Conservation (phyloP, 2,113 vertebrate genomes). For the Poeciliopsis turrubarensis region DNA sequence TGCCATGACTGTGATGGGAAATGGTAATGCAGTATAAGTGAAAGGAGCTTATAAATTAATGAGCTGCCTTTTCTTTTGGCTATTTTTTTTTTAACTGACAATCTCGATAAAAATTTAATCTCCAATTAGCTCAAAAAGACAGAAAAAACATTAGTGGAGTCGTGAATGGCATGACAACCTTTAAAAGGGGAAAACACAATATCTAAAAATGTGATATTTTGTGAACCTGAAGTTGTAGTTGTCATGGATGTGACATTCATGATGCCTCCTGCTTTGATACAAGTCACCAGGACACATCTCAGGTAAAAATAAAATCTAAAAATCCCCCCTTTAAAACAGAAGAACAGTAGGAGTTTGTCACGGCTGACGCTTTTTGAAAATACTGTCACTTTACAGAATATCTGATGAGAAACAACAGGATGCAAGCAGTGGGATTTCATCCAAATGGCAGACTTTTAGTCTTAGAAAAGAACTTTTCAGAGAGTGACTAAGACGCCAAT, state of each 20-base stretch:
- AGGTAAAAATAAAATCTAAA: not conserved
- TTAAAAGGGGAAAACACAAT: not conserved
- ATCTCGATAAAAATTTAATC: not conserved
- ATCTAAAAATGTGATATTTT: not conserved
- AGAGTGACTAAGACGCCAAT: conserved; percentile 12
- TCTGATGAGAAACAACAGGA: conserved; percentile 5
- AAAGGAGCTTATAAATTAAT: not conserved
- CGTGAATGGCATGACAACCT: conserved; percentile 7
- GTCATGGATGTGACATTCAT: not conserved
- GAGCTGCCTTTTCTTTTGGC: not conserved
- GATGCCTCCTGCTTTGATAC: not conserved
- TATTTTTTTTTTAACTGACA: not conserved
- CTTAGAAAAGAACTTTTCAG: conserved; percentile 14
- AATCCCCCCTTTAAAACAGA: not conserved
- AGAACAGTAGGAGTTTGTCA: not conserved
- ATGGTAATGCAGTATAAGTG: not conserved
- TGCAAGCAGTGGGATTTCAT: conserved; percentile 4
- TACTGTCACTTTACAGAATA: conserved; percentile 17
- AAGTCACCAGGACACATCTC: conserved; percentile 3
- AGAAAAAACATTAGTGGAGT: not conserved
- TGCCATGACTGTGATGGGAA: conserved; percentile 6
- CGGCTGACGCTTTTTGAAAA: not conserved
- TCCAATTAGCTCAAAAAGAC: conserved; percentile 33
- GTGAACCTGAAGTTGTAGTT: not conserved
- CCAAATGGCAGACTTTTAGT: conserved; percentile 7